These are phyloP conservation scores for Periphyllus acericola DNA, from an alignment of 2,888 invertebrate species.

Conservation along the genomic window DNA sequence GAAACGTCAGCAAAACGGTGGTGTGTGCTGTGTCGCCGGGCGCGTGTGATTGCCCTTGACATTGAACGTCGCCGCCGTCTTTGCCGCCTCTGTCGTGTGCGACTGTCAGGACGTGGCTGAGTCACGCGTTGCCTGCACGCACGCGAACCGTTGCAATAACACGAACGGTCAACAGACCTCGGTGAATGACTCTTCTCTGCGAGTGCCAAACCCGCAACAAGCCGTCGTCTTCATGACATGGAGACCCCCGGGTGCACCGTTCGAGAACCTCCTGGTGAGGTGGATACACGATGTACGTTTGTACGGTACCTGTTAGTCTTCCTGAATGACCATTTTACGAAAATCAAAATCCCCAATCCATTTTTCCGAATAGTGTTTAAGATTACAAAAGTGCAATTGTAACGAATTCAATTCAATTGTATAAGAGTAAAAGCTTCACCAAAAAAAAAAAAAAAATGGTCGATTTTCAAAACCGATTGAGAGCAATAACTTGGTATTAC, in stretches of 20 bases:
- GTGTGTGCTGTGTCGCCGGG: background rate
- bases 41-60: conserved; percentile 43
- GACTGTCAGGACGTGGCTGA: background rate
- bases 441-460: too few species aligned
- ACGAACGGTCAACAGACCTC: background rate
- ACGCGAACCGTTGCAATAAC: background rate
- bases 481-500: too few species aligned
- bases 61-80: conserved; percentile 6
- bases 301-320: too few species aligned
- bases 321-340: too few species aligned
- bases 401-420: too few species aligned
- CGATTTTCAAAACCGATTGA: too few species aligned
- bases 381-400: too few species aligned
- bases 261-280: background rate
- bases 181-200: conserved; percentile 31
- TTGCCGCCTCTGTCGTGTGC: background rate
- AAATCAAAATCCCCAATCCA: too few species aligned
- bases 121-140: conserved; percentile 4
- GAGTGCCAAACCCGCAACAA: conserved; percentile 31
- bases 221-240: background rate
- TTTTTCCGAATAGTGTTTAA: too few species aligned
- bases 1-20: background rate
- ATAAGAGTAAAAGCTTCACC: too few species aligned
- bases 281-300: background rate
- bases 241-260: background rate